Base-by-base conservation (phyloP, 2,113 vertebrate genomes). In the Phycodurus eques region DNA sequence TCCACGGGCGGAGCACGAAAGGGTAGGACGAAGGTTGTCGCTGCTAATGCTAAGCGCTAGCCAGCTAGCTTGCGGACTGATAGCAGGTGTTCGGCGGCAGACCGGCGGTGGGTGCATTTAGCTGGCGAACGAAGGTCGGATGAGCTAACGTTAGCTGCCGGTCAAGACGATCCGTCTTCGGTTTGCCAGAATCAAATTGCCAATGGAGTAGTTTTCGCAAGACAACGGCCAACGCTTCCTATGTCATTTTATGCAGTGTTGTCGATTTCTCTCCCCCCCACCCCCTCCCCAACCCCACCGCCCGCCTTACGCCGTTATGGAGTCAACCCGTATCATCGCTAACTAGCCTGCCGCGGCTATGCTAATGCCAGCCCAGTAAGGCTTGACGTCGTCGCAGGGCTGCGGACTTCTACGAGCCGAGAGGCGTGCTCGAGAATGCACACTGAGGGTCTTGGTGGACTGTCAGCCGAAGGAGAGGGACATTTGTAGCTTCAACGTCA, bases 331-430 rank as follows among this genome's bases (percentile, higher is more conserved):
- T 63, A 68, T 49, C 71, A 67, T 67, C 61, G 76, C 72, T 88
- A 82, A 79, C 70, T 86, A 83, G 83, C 81, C 0, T 49, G 80
- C 83, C 80, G 74, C 8, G 59, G 77, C 78, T 86, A 83, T 81
- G 90, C 88, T 90, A 91, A 81, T 80, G 81, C 83, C 84, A 88
- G 76, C 82, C 86, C 83, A 77, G 83, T 85, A 82, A 85, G 76
- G 78, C 27, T 70, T 84, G 46, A 51, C 78, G 47, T 77, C 74
- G 39, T 61, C 59, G 59, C 59, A 61, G 59, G 59, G 31, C 31
- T 61, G 59, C 59, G 31, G 31, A 61, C 31, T 39, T 61, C 31
- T 67, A 78, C 77, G 74, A 83, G 73, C 71, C 77, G 91, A 90
- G 88, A 89, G 87, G 77, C 78, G 80, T 77, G 88, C 84, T 83